Evolutionary conservation across 2,797 vertebrate species (phyloP).

Genomic region (Australoheros facetus): DNA sequence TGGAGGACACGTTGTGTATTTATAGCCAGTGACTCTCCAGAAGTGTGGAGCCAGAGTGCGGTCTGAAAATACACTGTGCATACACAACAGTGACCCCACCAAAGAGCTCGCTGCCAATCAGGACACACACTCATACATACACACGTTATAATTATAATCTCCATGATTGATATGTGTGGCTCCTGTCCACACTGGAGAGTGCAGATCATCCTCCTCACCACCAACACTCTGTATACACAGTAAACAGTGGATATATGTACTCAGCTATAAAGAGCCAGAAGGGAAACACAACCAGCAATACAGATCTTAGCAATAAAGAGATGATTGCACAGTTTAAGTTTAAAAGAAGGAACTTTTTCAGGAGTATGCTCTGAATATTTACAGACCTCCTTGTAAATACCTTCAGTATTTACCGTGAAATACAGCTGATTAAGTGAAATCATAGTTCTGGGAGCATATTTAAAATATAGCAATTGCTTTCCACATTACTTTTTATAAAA

Average conservation of each 20-base stretch:
- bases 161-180: slow-evolving; percentile 39
- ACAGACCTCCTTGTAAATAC: background rate
- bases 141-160: slow-evolving; percentile 36
- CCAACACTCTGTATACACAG: slow-evolving; percentile 10
- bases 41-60: slow-evolving; percentile 23
- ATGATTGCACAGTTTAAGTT: background rate
- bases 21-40: slow-evolving; percentile 56
- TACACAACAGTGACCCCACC: slow-evolving; percentile 47
- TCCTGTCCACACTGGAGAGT: slow-evolving; percentile 10
- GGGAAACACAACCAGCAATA: background rate
- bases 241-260: slow-evolving; percentile 20
- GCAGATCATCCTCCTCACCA: slow-evolving; percentile 27
- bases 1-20: slow-evolving; percentile 47
- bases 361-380: background rate
- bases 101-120: slow-evolving; percentile 19
- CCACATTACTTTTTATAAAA: background rate
- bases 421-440: background rate
- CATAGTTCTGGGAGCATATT: background rate
- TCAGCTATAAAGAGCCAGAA: background rate
- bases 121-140: slow-evolving; percentile 1
- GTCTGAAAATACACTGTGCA: slow-evolving; percentile 48
- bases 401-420: background rate
- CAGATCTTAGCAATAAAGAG: background rate
- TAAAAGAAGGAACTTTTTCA: background rate
- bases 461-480: background rate